A percentile compares a stretch with the other conserved stretches of the same genome.
Conservation (phyloP, 2,888 invertebrate species). For the Euproctis similis region DNA sequence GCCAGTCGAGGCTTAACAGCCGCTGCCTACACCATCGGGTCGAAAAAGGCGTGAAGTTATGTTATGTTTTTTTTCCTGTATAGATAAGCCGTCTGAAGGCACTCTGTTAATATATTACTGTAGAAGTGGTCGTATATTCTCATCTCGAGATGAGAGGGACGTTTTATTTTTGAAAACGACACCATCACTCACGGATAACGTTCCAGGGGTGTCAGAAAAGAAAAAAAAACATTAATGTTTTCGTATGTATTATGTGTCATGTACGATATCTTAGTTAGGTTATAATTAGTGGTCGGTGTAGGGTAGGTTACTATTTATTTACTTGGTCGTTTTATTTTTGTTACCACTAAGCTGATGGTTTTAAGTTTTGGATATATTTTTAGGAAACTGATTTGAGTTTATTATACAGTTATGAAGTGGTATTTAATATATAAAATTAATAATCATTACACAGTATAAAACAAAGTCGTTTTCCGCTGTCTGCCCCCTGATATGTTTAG, state of each 20-base stretch:
- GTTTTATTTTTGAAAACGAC: conserved; percentile 72
- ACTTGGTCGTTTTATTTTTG: not conserved
- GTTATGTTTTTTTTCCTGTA: conserved; percentile 48
- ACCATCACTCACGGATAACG: conserved; percentile 70
- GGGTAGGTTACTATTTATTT: not conserved
- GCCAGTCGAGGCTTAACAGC: too few species aligned
- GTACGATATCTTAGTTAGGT: conserved; percentile 50
- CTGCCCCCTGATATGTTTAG: too few species aligned
- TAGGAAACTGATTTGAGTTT: too few species aligned
- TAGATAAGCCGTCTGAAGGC: conserved; percentile 53
- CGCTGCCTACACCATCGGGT: too few species aligned
- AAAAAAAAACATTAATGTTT: conserved; percentile 51
- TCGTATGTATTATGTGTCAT: conserved; percentile 53
- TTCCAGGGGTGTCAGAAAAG: conserved; percentile 46
- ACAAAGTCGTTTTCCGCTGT: too few species aligned
- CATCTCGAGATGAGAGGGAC: conserved; percentile 45
- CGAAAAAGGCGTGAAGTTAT: too few species aligned
- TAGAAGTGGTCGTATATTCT: conserved; percentile 60
- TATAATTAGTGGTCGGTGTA: conserved; percentile 47
- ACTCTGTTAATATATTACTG: conserved; percentile 67
- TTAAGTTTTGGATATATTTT: too few species aligned
- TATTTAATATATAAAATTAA: too few species aligned
- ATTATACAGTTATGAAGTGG: too few species aligned
- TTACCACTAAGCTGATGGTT: too few species aligned
- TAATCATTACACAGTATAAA: too few species aligned